Evolutionary conservation across 2,113 vertebrate species (phyloP), one percentile per base, ranked within the genome.

Genomic region (Antennarius striatus): DNA sequence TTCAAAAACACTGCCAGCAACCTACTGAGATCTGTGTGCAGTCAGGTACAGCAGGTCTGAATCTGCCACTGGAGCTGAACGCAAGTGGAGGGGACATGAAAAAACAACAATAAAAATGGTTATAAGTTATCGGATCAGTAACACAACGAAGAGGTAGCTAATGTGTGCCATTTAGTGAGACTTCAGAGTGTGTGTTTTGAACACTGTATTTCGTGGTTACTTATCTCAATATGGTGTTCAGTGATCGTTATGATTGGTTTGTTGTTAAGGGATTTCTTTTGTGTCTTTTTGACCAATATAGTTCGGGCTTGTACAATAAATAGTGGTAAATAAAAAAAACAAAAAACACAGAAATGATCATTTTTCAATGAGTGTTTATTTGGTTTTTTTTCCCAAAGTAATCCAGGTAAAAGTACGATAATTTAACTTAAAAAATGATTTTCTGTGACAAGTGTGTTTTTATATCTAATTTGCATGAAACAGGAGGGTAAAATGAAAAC

Each of bases 201-300:
- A 84, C 85, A 91, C 86, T 54, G 17, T 90, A 77, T 88, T 87
- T 86, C 89, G 90, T 91, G 85, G 83, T 79, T 89, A 87, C 78
- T 78, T 81, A 79, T 90, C 77, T 83, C 68, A 81, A 76, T 75
- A 71, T 85, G 83, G 80, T 92, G 90, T 84, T 87, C 79, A 62
- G 86, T 91, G 81, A 81, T 90, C 75, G 16, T 91, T 91, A 86
- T 69, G 83, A 84, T 80, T 84, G 80, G 79, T 89, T 85, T 90
- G 82, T 84, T 91, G 88, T 90, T 88, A 71, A 79, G 80, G 80
- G 88, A 76, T 75, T 87, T 87, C 78, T 77, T 83, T 85, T 91
- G 84, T 91, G 91, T 74, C 86, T 86, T 90, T 90, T 84, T 89
- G 84, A 89, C 63, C 30, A 75, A 80, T 81, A 79, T 69, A 84